These are phyloP conservation scores for Poecilia velifera DNA, from an alignment of 2,797 vertebrate species.

Conservation along the genomic window DNA sequence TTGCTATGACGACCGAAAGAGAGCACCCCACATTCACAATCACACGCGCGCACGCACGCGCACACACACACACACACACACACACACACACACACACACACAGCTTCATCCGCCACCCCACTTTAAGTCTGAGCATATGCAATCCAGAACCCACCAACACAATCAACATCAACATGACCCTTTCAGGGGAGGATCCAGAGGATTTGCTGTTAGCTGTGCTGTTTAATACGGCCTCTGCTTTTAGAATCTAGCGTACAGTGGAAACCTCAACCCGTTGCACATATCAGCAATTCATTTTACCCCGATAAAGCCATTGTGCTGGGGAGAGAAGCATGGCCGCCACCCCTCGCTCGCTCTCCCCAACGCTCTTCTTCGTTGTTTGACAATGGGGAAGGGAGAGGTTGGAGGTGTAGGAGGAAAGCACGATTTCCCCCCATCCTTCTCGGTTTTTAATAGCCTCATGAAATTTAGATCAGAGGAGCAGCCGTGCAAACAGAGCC, in stretches of 20 bases:
- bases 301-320: conserved; percentile 61
- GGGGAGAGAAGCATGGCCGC: conserved; percentile 66
- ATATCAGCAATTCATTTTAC: conserved; percentile 58
- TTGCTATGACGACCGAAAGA: conserved; percentile 76
- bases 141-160: conserved; percentile 47
- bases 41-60: not conserved
- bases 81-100: not conserved
- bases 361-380: conserved; percentile 58
- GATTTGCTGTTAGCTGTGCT: conserved; percentile 23
- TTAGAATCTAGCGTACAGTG: conserved; percentile 34
- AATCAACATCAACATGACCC: conserved; percentile 28
- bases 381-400: conserved; percentile 59
- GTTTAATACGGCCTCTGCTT: conserved; percentile 29
- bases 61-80: not conserved
- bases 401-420: conserved; percentile 51
- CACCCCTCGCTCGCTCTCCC: conserved; percentile 43
- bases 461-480: conserved; percentile 78
- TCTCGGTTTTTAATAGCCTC: conserved; percentile 72
- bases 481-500: conserved; percentile 63
- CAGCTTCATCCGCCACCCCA: conserved; percentile 12
- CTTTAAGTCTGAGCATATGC: conserved; percentile 62
- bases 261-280: conserved; percentile 52
- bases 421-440: conserved; percentile 57
- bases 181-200: conserved; percentile 34
- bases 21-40: conserved; percentile 37